Percentiles rank a stretch among this genome's conserved stretches.
Conservation (phyloP, 1,140 invertebrate species). For the Venturia canescens region DNA sequence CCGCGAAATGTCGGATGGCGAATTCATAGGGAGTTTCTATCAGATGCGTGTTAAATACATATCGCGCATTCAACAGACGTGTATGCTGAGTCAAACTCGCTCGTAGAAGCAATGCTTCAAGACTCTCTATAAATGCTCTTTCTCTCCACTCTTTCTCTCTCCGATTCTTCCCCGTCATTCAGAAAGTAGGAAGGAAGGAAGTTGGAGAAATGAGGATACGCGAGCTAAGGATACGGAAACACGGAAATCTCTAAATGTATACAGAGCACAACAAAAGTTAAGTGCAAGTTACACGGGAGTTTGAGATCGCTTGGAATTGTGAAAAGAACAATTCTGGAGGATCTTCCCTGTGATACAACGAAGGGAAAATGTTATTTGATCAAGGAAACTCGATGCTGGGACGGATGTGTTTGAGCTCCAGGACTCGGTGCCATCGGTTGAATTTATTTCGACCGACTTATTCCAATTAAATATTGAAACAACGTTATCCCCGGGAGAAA, state of each 20-base stretch:
- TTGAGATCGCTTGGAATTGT: too few species aligned
- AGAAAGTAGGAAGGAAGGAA: not conserved
- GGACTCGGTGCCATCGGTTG: too few species aligned
- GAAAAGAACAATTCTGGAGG: too few species aligned
- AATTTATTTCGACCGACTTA: too few species aligned
- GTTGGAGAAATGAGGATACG: not conserved
- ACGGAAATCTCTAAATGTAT: not conserved
- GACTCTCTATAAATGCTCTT: not conserved
- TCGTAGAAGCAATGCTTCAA: not conserved
- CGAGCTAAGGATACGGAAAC: not conserved
- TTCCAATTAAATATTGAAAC: too few species aligned
- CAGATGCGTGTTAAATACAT: conserved; percentile 19
- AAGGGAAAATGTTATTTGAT: too few species aligned
- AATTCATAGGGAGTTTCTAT: conserved; percentile 20
- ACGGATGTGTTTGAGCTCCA: too few species aligned
- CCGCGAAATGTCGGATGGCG: not conserved
- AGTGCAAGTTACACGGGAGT: too few species aligned
- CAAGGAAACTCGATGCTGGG: too few species aligned
- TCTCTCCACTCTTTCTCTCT: not conserved
- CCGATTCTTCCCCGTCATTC: not conserved
- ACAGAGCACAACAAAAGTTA: not conserved
- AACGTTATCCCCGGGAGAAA: too few species aligned
- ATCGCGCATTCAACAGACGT: conserved; percentile 1
- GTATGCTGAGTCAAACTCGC: conserved; percentile 3
- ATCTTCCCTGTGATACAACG: too few species aligned